Base-by-base conservation (phyloP, 2,113 vertebrate species). In the Istiophorus platypterus region DNA sequence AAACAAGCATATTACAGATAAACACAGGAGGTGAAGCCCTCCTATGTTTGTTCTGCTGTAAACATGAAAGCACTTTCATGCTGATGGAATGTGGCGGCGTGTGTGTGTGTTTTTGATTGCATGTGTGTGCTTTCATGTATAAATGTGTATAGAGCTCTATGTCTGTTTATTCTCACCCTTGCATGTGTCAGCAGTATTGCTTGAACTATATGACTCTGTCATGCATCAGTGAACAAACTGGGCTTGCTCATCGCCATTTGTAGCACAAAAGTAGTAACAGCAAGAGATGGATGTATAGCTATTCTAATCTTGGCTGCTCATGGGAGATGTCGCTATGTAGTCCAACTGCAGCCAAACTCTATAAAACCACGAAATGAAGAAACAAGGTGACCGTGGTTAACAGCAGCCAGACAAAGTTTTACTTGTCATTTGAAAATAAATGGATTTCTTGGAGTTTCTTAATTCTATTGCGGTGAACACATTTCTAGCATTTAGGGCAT, bases 11-110 rank as follows among this genome's bases (percentile, higher is more conserved):
- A 81, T 76, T 90, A 78, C 82, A 79, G 90, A 92, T 92, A 92
- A 94, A 94, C 91, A 94, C 82, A 90, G 85, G 85, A 81, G 88
- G 77, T 75, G 75, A 91, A 90, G 88, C 37, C 75, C 80, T 89
- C 66, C 72, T 83, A 76, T 89, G 89, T 93, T 92, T 93, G 88
- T 84, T 84, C 81, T 87, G 88, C 81, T 85, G 73, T 92, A 92
- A 92, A 92, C 90, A 92, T 85, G 77, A 92, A 91, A 88, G 90
- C 76, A 83, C 85, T 90, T 91, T 89, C 86, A 92, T 90, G 85
- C 75, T 59, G 72, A 26, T 79, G 90, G 83, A 91, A 91, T 86
- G 89, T 76, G 62, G 47, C 14, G 2, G 68, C 75, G 51, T 67
- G 79, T 63, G 68, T 66, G 66, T 73, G 69, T 69, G 68, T 78